A percentile compares a stretch with the other conserved stretches of the same genome.
Evolutionary conservation across 2,888 invertebrate species (phyloP).

Genomic region (Vanessa cardui): DNA sequence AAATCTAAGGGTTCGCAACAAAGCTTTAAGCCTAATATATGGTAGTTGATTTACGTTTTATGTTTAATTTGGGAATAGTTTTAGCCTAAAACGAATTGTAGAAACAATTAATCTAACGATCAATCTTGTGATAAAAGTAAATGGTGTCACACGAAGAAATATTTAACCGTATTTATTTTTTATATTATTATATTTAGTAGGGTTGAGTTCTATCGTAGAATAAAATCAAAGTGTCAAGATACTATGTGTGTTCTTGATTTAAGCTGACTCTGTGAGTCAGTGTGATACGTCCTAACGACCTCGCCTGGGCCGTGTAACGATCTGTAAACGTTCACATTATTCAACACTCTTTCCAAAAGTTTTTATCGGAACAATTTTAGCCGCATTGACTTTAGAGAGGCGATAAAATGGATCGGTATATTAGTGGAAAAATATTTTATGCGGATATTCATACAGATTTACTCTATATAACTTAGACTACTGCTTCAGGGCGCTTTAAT

Average conservation of each 20-base stretch:
- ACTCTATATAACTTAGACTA: too few relatives aligned
- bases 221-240: background rate
- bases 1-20: conserved; percentile 23
- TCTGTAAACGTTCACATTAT: conserved; percentile 32
- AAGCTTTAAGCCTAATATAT: conserved; percentile 19
- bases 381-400: background rate
- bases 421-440: too few relatives aligned
- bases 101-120: background rate
- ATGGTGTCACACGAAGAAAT: too few relatives aligned
- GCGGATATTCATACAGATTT: too few relatives aligned
- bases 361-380: conserved; percentile 20
- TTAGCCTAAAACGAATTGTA: too few relatives aligned
- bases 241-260: conserved; percentile 3
- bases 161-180: too few relatives aligned
- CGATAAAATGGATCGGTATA: background rate
- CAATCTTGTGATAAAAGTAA: too few relatives aligned
- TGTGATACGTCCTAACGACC: conserved; percentile 14
- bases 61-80: conserved; percentile 17
- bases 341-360: conserved; percentile 18
- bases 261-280: conserved; percentile 4
- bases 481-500: too few relatives aligned
- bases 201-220: too few relatives aligned
- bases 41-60: conserved; percentile 12
- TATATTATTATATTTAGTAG: too few relatives aligned
- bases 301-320: conserved; percentile 26